A percentile compares a stretch with the other conserved stretches of the same genome.
These are phyloP conservation scores for Megalops atlanticus DNA, from an alignment of 2,113 vertebrate species.

Conservation along the genomic window DNA sequence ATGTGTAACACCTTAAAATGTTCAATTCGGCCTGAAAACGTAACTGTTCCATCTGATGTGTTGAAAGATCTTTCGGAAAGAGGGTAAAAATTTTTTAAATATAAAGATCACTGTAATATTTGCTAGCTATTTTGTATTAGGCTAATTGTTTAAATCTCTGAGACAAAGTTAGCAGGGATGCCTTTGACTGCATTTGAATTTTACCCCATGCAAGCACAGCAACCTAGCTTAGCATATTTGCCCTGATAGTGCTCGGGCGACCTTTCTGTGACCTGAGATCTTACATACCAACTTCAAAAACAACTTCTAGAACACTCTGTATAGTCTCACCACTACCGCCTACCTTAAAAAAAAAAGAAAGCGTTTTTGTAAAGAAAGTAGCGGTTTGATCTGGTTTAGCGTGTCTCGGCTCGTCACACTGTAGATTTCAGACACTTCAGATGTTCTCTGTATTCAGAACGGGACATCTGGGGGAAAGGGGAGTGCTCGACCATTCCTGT, in stretches of 20 bases:
- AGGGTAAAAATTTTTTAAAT: too few species aligned
- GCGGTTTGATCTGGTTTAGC: conserved; percentile 25
- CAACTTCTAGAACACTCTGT: conserved; percentile 29
- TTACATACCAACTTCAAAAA: conserved; percentile 28
- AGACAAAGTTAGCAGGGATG: not conserved
- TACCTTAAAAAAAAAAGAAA: conserved; percentile 23
- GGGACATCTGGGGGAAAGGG: not conserved
- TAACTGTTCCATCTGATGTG: too few species aligned
- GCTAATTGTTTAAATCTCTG: too few species aligned
- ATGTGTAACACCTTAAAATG: too few species aligned
- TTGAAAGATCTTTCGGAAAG: too few species aligned
- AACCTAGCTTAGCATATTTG: conserved; percentile 22
- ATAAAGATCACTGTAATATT: too few species aligned
- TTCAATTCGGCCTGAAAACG: too few species aligned
- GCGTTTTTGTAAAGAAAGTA: conserved; percentile 29
- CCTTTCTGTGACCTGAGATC: conserved; percentile 34
- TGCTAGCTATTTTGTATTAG: too few species aligned
- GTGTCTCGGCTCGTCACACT: conserved; percentile 23
- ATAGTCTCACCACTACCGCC: conserved; percentile 5
- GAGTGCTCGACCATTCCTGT: not conserved
- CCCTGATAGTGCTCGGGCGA: conserved; percentile 20
- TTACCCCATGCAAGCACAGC: not conserved
- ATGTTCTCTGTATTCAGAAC: not conserved
- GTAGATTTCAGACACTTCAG: conserved; percentile 13
- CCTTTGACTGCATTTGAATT: not conserved